Evolutionary conservation across 2,888 invertebrate species (phyloP), one percentile per base, ranked within the genome.

Genomic region (Amiota communis): DNA sequence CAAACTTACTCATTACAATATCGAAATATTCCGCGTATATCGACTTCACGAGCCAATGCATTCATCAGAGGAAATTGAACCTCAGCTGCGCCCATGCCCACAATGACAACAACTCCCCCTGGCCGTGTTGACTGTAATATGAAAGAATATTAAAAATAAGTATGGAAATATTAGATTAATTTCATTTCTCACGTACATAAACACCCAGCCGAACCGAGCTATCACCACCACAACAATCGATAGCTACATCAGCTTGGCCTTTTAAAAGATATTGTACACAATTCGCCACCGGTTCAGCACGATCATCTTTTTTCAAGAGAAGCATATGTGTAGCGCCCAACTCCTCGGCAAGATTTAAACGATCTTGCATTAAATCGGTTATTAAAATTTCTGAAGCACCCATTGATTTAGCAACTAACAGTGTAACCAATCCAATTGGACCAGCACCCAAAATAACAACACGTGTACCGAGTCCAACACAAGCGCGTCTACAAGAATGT

Each of bases 21-120:
- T 89, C 98, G 92, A 91, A 98, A 98, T 74, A 97, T 94, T 77
- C 98, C 98, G 76, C 95, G 92, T 78, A 99, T 95, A 90, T 98
- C 98, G 11, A 99, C 94, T 91, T 98, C 98, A 72, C 96, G 90
- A 0, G 93, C 91, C 47, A 96, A 91, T 2, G 97, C 95, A 84
- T 94, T 93, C 0, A 96, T 93, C 59, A 98, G 91, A 1, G 98
- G 98, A 75, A 98, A 86, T 77, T 93, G 94, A 71, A 95, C 92
- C 89, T 96, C 95, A 0, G 93, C 87, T 72, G 93, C 92, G 53
- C 98, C 97, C 92, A 96, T 13, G 53, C 12, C 53, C 12, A 51
- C n/a, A 51, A 51, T 51, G 53, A n/a, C n/a, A 51, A n/a, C 53
- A 4, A 51, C 53, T 13, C 53, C n/a, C n/a, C 13, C 53, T 51